A percentile compares a stretch with the other conserved stretches of the same genome.
phyloP scores from a whole-genome alignment of 2,888 invertebrate genomes.

The Creontiades dilutus region DNA sequence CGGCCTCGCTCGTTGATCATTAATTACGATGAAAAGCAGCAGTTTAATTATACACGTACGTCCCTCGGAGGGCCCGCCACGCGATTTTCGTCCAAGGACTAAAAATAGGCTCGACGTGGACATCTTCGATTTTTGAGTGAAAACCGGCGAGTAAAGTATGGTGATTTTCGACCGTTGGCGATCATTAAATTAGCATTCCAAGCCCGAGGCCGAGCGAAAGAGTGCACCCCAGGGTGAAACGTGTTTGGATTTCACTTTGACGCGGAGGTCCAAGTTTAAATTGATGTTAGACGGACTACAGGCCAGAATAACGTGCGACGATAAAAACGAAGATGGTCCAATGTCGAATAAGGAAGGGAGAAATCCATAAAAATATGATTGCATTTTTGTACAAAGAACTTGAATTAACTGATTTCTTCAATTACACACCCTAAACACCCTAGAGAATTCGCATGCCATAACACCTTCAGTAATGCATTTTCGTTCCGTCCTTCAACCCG shows the following conservation, averaged over 20 bases:
- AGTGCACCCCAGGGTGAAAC: not conserved
- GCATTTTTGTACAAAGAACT: too few species aligned
- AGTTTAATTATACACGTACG: not conserved
- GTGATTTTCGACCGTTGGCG: constrained; percentile 6
- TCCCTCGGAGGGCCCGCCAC: not conserved
- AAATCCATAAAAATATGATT: too few species aligned
- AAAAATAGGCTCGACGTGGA: not conserved
- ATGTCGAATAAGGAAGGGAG: too few species aligned
- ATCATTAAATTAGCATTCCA: constrained; percentile 17
- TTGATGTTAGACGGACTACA: too few species aligned
- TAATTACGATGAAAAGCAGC: not conserved
- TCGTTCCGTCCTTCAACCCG: too few species aligned
- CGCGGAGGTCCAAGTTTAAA: too few species aligned
- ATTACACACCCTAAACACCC: too few species aligned
- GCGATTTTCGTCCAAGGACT: not conserved
- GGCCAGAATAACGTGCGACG: too few species aligned
- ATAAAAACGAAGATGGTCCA: too few species aligned
- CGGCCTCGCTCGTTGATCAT: not conserved
- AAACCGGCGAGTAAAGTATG: not conserved
- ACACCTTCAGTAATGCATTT: too few species aligned
- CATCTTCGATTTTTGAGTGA: not conserved
- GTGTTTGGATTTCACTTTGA: not conserved
- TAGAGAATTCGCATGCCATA: too few species aligned
- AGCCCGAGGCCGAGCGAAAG: not conserved
- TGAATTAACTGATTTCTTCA: too few species aligned